A percentile compares a stretch with the other conserved stretches of the same genome.
phyloP scores from a whole-genome alignment of 2,113 vertebrate species.

The Daphoenositta chrysoptera region DNA sequence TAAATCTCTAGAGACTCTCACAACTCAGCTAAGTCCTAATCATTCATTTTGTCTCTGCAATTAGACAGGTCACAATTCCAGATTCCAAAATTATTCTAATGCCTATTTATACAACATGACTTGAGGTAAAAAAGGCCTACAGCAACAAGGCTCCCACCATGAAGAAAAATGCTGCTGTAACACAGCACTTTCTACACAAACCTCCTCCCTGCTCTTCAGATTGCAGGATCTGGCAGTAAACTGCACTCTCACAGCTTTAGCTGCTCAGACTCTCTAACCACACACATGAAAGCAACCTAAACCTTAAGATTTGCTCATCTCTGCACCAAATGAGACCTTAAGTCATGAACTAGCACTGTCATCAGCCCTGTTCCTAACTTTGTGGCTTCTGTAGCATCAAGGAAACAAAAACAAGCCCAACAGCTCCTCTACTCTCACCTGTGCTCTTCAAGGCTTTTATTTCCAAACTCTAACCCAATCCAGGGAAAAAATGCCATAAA shows the following conservation, averaged over 20 bases:
- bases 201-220: neutral
- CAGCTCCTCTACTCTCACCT: neutral
- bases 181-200: neutral
- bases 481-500: neutral
- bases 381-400: neutral
- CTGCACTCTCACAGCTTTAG: neutral
- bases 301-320: neutral
- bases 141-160: neutral
- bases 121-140: neutral
- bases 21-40: neutral
- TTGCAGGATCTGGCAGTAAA: neutral
- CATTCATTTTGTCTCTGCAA: neutral
- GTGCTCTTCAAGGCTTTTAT: neutral
- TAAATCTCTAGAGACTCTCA: neutral
- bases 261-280: neutral
- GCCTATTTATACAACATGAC: neutral
- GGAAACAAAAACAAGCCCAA: neutral
- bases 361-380: neutral
- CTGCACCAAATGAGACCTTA: neutral
- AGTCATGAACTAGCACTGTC: neutral
- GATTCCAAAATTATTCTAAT: neutral
- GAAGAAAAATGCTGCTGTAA: neutral
- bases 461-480: neutral
- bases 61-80: neutral
- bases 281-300: neutral